A percentile compares a stretch with the other conserved stretches of the same genome.
Conservation (phyloP, 2,888 invertebrate species). For the Baronia brevicornis region DNA sequence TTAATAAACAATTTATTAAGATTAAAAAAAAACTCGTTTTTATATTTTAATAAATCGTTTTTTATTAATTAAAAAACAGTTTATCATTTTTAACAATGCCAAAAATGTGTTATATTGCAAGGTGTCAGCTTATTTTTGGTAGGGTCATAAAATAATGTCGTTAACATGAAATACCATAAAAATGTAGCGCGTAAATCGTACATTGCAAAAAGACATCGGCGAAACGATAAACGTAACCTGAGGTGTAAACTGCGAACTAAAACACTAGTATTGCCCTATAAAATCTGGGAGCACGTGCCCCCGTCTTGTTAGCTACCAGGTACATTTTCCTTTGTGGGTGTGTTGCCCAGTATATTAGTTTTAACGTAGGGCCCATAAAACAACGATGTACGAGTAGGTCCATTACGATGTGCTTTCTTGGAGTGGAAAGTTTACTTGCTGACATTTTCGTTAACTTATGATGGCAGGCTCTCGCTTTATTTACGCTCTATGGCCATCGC, state of each 20-base stretch:
- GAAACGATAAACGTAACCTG: constrained; percentile 11
- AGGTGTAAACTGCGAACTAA: constrained; percentile 15
- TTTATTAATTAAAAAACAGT: no score
- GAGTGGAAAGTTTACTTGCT: constrained; percentile 22
- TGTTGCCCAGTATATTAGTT: constrained; percentile 23
- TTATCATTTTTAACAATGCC: no score
- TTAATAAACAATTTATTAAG: no score
- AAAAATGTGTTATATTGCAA: neutral
- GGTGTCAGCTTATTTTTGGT: neutral
- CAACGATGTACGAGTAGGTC: constrained; percentile 20
- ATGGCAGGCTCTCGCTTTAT: constrained; percentile 12
- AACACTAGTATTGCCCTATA: constrained; percentile 21
- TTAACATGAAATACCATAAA: constrained; percentile 7
- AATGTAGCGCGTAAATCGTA: constrained; percentile 12
- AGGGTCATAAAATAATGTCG: constrained; percentile 1
- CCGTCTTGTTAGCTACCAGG: constrained; percentile 24
- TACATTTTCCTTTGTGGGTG: constrained; percentile 17
- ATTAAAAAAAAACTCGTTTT: no score
- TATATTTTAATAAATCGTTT: no score
- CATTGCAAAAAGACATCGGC: constrained; percentile 8
- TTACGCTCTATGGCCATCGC: no score
- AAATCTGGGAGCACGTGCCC: constrained; percentile 19
- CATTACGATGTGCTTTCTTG: constrained; percentile 23
- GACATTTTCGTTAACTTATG: constrained; percentile 18
- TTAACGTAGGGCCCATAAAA: constrained; percentile 25